Percentiles rank a stretch among this genome's conserved stretches.
phyloP scores from a whole-genome alignment of 2,113 vertebrate genomes.

The Cyphomyrus plagiostoma region DNA sequence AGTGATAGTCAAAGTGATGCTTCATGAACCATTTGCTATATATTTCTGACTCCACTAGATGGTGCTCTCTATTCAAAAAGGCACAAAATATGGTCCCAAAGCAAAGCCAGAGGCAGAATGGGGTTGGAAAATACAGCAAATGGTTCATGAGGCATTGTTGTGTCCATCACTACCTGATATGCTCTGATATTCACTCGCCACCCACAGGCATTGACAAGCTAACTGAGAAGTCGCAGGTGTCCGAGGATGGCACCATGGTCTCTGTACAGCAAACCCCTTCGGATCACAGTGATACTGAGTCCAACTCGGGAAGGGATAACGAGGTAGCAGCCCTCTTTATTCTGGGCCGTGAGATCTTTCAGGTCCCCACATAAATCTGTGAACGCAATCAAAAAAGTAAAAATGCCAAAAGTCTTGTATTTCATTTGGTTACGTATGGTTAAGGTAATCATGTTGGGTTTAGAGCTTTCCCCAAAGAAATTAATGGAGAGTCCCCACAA shows the following conservation, averaged over 20 bases:
- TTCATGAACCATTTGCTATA: not conserved
- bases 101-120: not conserved
- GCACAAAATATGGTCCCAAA: not conserved
- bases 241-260: conserved; percentile 90
- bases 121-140: not conserved
- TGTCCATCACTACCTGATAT: not conserved
- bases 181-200: not conserved
- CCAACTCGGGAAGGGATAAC: conserved; percentile 61
- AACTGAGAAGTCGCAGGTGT: conserved; percentile 94
- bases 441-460: too few relatives aligned
- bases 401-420: not conserved
- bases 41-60: not conserved
- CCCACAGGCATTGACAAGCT: conserved; percentile 86
- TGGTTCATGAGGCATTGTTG: not conserved
- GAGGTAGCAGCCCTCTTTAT: conserved; percentile 45
- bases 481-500: too few relatives aligned
- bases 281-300: conserved; percentile 66
- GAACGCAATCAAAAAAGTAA: too few relatives aligned
- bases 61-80: not conserved
- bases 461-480: too few relatives aligned
- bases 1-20: not conserved
- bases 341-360: not conserved
- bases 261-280: conserved; percentile 58
- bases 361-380: too few relatives aligned
- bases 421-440: too few relatives aligned